These are phyloP conservation scores for Erythrolamprus reginae DNA, from an alignment of 2,113 vertebrate genomes.

Conservation along the genomic window DNA sequence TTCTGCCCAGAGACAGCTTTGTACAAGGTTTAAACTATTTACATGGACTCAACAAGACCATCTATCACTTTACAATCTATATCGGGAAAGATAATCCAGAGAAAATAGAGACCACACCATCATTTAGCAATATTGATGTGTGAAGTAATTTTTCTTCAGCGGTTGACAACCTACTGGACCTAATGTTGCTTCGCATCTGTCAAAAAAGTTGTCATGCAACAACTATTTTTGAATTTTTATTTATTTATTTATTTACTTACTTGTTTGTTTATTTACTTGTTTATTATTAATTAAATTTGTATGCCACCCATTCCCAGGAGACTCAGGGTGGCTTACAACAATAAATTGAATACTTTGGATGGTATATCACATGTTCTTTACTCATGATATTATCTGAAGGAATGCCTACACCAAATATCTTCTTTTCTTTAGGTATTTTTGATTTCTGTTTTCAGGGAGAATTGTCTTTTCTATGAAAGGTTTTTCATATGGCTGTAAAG, in stretches of 20 bases:
- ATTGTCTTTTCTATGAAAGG: background rate
- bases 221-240: too few species aligned
- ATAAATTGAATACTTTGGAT: background rate
- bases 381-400: background rate
- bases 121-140: background rate
- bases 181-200: background rate
- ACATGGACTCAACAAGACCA: too few species aligned
- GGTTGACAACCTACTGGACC: background rate
- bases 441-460: background rate
- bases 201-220: background rate
- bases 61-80: background rate
- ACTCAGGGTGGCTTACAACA: too few species aligned
- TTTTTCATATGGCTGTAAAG: background rate
- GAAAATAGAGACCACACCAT: background rate
- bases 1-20: too few species aligned
- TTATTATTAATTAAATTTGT: too few species aligned
- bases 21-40: too few species aligned
- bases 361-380: background rate
- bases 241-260: too few species aligned
- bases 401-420: background rate
- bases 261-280: too few species aligned
- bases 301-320: too few species aligned
- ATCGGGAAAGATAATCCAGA: background rate
- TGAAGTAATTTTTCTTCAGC: background rate
- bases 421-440: background rate